Conservation (phyloP, 1,140 invertebrate species). For the Dendroctonus valens region DNA sequence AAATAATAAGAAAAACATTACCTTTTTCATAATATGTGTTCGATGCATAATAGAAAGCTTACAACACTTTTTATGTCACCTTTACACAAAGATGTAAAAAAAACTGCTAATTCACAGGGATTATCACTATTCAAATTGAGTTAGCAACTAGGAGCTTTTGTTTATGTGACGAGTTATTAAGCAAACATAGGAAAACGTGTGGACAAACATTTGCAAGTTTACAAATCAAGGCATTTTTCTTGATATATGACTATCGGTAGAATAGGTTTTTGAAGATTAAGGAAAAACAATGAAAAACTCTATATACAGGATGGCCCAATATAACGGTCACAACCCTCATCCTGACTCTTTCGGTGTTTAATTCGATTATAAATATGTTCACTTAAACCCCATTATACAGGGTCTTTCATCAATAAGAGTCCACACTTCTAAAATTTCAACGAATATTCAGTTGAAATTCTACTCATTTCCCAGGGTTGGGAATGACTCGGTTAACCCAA, state of each 20-base stretch:
- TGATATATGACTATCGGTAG: neutral
- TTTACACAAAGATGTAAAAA: neutral
- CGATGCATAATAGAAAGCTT: neutral
- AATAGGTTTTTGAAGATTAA: too few species aligned
- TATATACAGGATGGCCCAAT: too few species aligned
- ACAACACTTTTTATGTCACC: neutral
- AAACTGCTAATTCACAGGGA: constrained; percentile 1
- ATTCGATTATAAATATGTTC: too few species aligned
- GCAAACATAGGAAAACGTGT: constrained; percentile 3
- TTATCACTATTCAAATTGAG: constrained; percentile 4
- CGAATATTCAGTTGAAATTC: too few species aligned
- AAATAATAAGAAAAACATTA: neutral
- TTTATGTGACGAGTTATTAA: constrained; percentile 8
- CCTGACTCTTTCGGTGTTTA: too few species aligned
- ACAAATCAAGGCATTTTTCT: constrained; percentile 9
- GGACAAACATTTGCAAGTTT: neutral
- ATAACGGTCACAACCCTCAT: too few species aligned
- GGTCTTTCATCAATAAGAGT: too few species aligned
- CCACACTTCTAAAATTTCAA: too few species aligned
- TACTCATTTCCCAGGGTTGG: too few species aligned
- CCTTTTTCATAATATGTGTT: constrained; percentile 12
- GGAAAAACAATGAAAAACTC: too few species aligned
- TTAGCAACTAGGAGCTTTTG: constrained; percentile 9
- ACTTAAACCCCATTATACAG: too few species aligned
- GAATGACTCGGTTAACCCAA: too few species aligned